Evolutionary conservation across 1,140 invertebrate genomes (phyloP).

Genomic region (Ceratina japonica): DNA sequence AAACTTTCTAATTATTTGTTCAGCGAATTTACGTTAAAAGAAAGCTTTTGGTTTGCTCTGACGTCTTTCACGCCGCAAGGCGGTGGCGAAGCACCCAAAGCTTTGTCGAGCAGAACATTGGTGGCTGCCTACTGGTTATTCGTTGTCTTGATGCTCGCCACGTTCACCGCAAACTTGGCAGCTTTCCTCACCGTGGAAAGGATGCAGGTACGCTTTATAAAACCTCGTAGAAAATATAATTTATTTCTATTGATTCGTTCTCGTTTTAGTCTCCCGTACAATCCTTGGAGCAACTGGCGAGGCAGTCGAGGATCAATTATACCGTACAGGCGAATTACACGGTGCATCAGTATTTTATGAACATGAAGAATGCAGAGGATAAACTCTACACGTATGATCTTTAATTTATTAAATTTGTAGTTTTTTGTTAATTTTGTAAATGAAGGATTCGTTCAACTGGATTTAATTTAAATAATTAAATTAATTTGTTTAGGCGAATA

Average conservation of each 20-base stretch:
- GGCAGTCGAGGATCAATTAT: slow-evolving; percentile 94
- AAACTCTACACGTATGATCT: slow-evolving; percentile 87
- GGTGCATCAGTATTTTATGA: slow-evolving; percentile 92
- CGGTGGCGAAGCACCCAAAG: slow-evolving; percentile 92
- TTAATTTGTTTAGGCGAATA: no score
- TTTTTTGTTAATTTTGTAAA: neutral
- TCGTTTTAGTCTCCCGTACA: slow-evolving; percentile 87
- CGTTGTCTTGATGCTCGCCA: slow-evolving; percentile 94
- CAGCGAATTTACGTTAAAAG: slow-evolving; percentile 91
- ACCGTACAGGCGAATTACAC: slow-evolving; percentile 90
- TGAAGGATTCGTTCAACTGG: neutral
- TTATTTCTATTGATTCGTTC: neutral
- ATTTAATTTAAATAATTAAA: no score
- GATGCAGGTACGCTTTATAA: slow-evolving; percentile 86
- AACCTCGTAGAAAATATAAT: neutral
- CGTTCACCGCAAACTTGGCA: slow-evolving; percentile 98
- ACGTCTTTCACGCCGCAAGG: slow-evolving; percentile 96
- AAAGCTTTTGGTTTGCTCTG: slow-evolving; percentile 96
- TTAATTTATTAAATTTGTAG: neutral
- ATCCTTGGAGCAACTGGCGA: slow-evolving; percentile 91
- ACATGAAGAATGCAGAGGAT: slow-evolving; percentile 95
- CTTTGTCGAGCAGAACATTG: slow-evolving; percentile 89
- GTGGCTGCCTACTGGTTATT: slow-evolving; percentile 97
- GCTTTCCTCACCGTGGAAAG: slow-evolving; percentile 97
- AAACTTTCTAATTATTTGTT: slow-evolving; percentile 35